phyloP scores from a whole-genome alignment of 2,888 invertebrate genomes.

The Megastigmus dorsalis region DNA sequence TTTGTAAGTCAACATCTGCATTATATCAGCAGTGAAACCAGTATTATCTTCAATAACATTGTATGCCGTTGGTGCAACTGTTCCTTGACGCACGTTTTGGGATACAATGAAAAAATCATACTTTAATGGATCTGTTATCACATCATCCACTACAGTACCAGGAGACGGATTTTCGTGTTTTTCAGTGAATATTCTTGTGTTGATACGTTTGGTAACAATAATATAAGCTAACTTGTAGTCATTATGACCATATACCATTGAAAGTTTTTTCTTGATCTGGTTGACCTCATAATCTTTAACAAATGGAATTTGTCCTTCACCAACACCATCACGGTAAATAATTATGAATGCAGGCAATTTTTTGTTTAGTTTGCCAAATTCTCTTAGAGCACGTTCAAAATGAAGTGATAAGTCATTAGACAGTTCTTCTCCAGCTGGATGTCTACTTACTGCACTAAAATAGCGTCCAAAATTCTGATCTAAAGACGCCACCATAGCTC shows the following conservation, averaged over 20 bases:
- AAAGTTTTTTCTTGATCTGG: slow-evolving; percentile 77
- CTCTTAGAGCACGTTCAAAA: slow-evolving; percentile 76
- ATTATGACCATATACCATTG: slow-evolving; percentile 78
- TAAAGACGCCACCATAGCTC: slow-evolving; percentile 86
- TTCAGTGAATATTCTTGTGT: slow-evolving; percentile 80
- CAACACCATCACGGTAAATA: slow-evolving; percentile 94
- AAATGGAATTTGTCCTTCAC: slow-evolving; percentile 90
- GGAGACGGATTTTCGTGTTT: slow-evolving; percentile 84
- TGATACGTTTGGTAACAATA: slow-evolving; percentile 91
- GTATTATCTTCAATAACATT: slow-evolving; percentile 88
- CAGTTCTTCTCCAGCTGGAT: slow-evolving; percentile 85
- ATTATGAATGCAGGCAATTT: slow-evolving; percentile 82
- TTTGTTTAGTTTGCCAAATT: slow-evolving; percentile 75
- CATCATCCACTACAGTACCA: slow-evolving; percentile 90
- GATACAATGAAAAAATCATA: slow-evolving; percentile 94
- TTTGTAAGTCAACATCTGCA: slow-evolving; percentile 90
- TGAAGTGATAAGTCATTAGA: slow-evolving; percentile 82
- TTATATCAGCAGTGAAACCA: slow-evolving; percentile 80
- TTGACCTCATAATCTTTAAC: slow-evolving; percentile 85
- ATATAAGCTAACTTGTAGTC: slow-evolving; percentile 81
- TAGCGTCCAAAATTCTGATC: slow-evolving; percentile 79
- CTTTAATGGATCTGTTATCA: slow-evolving; percentile 83
- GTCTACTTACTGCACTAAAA: slow-evolving; percentile 83
- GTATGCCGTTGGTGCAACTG: slow-evolving; percentile 92
- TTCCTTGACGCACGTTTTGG: slow-evolving; percentile 90